Base-by-base conservation (phyloP, 64 coral and sea anemone genomes). In the Acropora yongei region DNA sequence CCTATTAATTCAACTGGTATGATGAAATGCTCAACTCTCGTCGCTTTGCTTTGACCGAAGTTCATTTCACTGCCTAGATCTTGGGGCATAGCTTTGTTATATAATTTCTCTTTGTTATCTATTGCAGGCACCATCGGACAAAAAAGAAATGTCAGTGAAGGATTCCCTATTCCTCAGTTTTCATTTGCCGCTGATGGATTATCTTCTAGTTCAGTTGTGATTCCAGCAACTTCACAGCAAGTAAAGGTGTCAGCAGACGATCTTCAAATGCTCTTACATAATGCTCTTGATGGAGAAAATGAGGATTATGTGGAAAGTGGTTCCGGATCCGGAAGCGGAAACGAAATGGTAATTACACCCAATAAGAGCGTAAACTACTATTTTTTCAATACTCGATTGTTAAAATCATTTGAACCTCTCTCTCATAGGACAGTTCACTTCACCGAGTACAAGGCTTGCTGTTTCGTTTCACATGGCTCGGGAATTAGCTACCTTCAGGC, bases 251-350 rank as follows among this genome's bases (percentile, higher is more conserved):
- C 65, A 50, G 43, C 46, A 14, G 44, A 8, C 9, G n/a, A 85
- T 43, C 40, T 72, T 71, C 61, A 85, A 41, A 57, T 12, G 7
- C 82, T 85, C 44, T 72, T 85, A 85, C 63, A 85, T 13, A 67
- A 72, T 8, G 82, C 82, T 8, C 82, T 85, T 10, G 82, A 85
- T 49, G 65, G 44, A 11, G 63, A 1, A 16, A 71, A 44, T 49
- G 44, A 16, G 2, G 82, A 85, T 71, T 11, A 85, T 4, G 46
- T 39, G 7, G 43, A 49, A 4, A 41, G 82, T 45, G 65, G 13
- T 4, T 72, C 46, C 3, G 75, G 44, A 16, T 85, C 82, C 30
- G 82, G 63, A 46, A 47, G 82, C 44, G 82, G 44, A 71, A 18
- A 8, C 66, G 44, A 49, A 2, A 2, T 17, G 66, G 82, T 85